phyloP scores from a whole-genome alignment of 2,797 vertebrate species.

The Salarias fasciatus region DNA sequence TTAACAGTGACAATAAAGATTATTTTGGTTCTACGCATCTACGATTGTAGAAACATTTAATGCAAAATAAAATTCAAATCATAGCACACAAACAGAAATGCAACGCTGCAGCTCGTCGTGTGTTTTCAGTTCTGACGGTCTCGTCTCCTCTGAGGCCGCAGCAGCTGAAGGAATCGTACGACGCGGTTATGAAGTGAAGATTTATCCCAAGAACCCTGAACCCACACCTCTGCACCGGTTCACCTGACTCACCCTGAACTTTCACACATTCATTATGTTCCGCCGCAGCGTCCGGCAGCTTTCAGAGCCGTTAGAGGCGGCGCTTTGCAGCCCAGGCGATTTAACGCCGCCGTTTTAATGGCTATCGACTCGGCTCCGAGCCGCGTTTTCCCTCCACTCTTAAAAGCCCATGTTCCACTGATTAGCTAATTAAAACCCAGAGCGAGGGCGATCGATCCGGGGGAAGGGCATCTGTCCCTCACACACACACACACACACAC shows the following conservation, averaged over 20 bases:
- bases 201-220: not conserved
- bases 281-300: conserved; percentile 34
- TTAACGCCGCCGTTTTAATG: conserved; percentile 70
- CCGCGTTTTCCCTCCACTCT: conserved; percentile 63
- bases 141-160: no score
- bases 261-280: conserved; percentile 29
- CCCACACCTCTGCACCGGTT: not conserved
- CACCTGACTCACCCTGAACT: not conserved
- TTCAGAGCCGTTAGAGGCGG: conserved; percentile 49
- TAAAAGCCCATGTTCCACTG: conserved; percentile 82
- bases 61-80: no score
- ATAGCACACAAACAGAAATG: no score
- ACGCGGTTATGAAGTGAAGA: not conserved
- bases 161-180: not conserved
- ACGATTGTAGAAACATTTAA: no score
- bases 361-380: conserved; percentile 77
- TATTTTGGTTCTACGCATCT: not conserved
- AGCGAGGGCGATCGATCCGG: conserved; percentile 74
- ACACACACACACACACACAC: conserved; percentile 21
- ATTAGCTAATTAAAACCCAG: conserved; percentile 84
- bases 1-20: no score
- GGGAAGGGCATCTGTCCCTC: conserved; percentile 65
- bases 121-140: no score
- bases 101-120: no score
- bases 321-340: conserved; percentile 48